A percentile compares a stretch with the other conserved stretches of the same genome.
These are phyloP conservation scores for Odontamblyopus rebecca DNA, from an alignment of 2,797 vertebrate genomes.

Conservation along the genomic window DNA sequence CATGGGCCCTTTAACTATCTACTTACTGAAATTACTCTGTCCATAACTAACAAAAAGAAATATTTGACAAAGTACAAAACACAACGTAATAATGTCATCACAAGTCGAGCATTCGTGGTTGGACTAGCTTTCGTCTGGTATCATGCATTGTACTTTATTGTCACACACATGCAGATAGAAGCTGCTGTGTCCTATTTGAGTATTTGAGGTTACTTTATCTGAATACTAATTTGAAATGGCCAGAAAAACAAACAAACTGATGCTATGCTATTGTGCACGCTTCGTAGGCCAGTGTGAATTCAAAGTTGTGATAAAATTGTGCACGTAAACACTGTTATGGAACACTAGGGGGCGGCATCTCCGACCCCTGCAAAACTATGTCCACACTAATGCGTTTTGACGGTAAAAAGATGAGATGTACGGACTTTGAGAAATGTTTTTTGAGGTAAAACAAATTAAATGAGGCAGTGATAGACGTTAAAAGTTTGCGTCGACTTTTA, in stretches of 20 bases:
- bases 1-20: background rate
- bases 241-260: conserved; percentile 7
- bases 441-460: background rate
- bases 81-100: conserved; percentile 27
- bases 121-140: conserved; percentile 27
- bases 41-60: conserved; percentile 29
- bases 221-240: conserved; percentile 38
- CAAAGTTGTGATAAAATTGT: background rate
- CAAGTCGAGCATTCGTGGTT: conserved; percentile 17
- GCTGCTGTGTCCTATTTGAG: conserved; percentile 11
- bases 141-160: conserved; percentile 41
- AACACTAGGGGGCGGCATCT: conserved; percentile 10
- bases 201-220: conserved; percentile 23
- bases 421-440: background rate
- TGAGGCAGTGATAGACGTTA: background rate
- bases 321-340: background rate
- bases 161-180: conserved; percentile 11
- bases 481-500: background rate
- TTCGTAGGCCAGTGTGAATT: background rate
- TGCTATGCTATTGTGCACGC: background rate
- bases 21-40: conserved; percentile 1
- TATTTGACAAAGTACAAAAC: conserved; percentile 12
- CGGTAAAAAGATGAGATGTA: background rate
- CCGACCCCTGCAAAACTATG: conserved; percentile 9
- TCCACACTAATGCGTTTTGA: background rate